Evolutionary conservation across 2,797 vertebrate genomes (phyloP).

Genomic region (Petrocephalus schoutedeni): DNA sequence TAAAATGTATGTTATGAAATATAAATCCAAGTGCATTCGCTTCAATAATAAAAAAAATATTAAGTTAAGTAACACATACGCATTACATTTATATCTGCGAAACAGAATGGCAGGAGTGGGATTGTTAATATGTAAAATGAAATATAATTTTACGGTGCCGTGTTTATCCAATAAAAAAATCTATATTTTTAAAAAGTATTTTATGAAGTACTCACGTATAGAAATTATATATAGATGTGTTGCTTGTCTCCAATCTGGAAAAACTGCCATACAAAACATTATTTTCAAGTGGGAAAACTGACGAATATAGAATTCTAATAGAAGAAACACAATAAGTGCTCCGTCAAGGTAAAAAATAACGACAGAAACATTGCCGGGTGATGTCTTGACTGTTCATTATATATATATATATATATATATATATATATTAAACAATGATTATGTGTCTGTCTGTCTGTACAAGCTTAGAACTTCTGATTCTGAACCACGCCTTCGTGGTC

Average conservation of each 20-base stretch:
- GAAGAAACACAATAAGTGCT: background rate
- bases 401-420: background rate
- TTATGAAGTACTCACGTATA: background rate
- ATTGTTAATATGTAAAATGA: background rate
- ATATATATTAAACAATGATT: background rate
- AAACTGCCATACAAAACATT: background rate
- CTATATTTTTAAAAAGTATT: background rate
- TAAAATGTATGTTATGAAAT: background rate
- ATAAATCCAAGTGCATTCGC: background rate
- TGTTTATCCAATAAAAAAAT: background rate
- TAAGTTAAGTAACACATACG: background rate
- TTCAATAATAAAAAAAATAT: background rate
- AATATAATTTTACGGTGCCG: background rate
- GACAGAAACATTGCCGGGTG: background rate
- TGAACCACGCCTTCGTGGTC: background rate
- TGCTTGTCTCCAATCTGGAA: conserved; percentile 10
- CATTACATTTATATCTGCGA: background rate
- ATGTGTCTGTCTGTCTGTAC: background rate
- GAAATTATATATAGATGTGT: background rate
- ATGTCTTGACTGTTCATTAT: background rate
- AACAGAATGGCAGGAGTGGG: background rate
- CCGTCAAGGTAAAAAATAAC: background rate
- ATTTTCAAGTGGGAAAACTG: background rate
- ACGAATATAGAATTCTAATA: background rate
- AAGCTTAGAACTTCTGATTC: background rate